Base-by-base conservation (phyloP, 2,797 vertebrate genomes). In the Dermochelys coriacea region DNA sequence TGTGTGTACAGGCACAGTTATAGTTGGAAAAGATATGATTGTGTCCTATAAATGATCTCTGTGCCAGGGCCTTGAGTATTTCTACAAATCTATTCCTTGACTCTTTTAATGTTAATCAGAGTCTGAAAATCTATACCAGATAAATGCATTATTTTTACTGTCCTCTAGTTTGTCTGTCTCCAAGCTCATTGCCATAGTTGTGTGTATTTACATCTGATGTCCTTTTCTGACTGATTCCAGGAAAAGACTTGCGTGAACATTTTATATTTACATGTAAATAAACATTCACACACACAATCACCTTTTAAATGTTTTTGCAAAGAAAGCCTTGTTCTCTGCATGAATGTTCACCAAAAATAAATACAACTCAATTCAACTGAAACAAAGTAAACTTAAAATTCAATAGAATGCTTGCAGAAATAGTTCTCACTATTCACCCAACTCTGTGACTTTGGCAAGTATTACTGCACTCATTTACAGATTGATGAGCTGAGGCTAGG, bases 171-270 rank as follows among this genome's bases (percentile, higher is more conserved):
- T 74, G 34, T n/a, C 61, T 68, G 61, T 68, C 8, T 19, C 7
- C 57, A 47, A 34, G 16, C 29, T 85, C 47, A 81, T 49, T 83
- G 85, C n/a, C 3, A 49, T 61, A 34, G 34, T n/a, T 79, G 93
- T 94, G 47, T 45, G 3, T 80, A 75, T 50, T 47, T 84, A 80
- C 19, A 80, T 15, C 19, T 41, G 15, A 37, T 86, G 93, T 31
- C 12, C 71, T 41, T 86, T 90, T 93, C 47, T 80, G 31, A 34
- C 4, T 15, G 34, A 64, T 74, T 89, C 29, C 21, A 89, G 75
- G 61, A 94, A 87, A 4, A 1, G 80, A 86, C 54, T 89, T 92
- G 61, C 82, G 78, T 93, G 75, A 92, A 59, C 49, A 25, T 91
- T 80, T 10, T 45, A 14, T 78, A 51, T 45, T 74, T 54, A 81